A percentile compares a stretch with the other conserved stretches of the same genome.
Conservation (phyloP, 2,113 vertebrate genomes). For the Reinhardtius hippoglossoides region DNA sequence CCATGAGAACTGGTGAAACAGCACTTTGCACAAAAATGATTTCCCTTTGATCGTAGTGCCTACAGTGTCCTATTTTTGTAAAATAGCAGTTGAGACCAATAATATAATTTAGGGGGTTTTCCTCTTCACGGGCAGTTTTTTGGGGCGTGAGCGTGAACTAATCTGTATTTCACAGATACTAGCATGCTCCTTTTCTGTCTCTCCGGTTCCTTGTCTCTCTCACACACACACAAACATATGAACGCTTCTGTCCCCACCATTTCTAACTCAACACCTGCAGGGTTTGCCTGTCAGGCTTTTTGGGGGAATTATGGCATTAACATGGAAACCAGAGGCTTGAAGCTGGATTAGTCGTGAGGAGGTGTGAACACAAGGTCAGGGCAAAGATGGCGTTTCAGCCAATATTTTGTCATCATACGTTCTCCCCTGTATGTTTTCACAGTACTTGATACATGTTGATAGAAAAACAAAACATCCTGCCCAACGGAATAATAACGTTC, state of each 20-base stretch:
- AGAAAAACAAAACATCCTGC: conserved; percentile 1
- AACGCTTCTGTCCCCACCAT: conserved; percentile 13
- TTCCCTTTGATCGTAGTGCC: conserved; percentile 57
- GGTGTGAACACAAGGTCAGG: conserved; percentile 77
- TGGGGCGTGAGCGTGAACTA: conserved; percentile 39
- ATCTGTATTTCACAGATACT: conserved; percentile 55
- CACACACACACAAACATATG: background rate
- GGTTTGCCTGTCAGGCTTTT: conserved; percentile 43
- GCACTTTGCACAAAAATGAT: conserved; percentile 39
- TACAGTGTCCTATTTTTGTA: conserved; percentile 55
- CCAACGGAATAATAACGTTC: background rate
- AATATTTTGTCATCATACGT: conserved; percentile 34
- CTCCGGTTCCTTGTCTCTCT: background rate
- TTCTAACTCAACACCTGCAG: conserved; percentile 72
- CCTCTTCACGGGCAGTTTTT: conserved; percentile 43
- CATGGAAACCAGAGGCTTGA: conserved; percentile 67
- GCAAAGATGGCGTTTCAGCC: conserved; percentile 56
- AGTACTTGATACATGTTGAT: background rate
- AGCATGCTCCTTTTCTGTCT: conserved; percentile 36
- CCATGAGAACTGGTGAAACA: conserved; percentile 43
- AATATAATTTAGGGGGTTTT: conserved; percentile 52
- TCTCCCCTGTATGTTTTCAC: conserved; percentile 14
- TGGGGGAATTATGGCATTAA: conserved; percentile 55
- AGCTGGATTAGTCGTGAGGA: conserved; percentile 69
- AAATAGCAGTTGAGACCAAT: conserved; percentile 39